Base-by-base conservation (phyloP, 2,888 invertebrate species). In the Hydrotaea cyrtoneurina region DNA sequence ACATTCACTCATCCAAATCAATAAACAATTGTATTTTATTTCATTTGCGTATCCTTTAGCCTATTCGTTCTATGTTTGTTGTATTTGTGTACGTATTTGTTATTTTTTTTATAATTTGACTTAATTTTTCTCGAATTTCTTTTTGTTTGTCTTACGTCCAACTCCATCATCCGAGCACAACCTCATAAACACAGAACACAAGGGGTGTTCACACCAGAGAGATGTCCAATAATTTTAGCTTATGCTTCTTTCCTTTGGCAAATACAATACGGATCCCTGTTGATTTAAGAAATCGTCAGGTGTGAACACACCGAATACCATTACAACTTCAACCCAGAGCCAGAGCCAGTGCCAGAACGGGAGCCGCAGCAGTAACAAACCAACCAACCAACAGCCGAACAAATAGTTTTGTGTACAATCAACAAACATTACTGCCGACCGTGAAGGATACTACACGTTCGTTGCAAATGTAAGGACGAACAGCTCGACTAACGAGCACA, bases 101-200 rank as follows among this genome's bases (percentile, higher is more conserved):
- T n/a, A n/a, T n/a, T n/a, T n/a, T n/a, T n/a, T n/a, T n/a, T 53
- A 17, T 53, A n/a, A 53, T 53, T 53, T 53, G n/a, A 2, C 53
- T 53, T 53, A 53, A 53, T 53, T 53, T 53, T 53, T 53, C 53
- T 53, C 19, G 53, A 53, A 17, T 53, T 53, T 53, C 53, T 19
- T 53, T 53, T 19, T 53, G 53, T 53, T 53, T 53, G 53, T 17
- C 53, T 19, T 53, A 17, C 53, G n/a, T 13, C 53, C n/a, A 17
- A 53, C 19, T 53, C 53, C 53, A 53, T 17, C 11, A 82, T 87
- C 78, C 82, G 78, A 73, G 59, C 86, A 15, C 78, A 86, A 71
- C 78, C 82, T 66, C 69, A 83, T 66, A 72, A 77, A 55, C 19
- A n/a, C n/a, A n/a, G n/a, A n/a, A n/a, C n/a, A n/a, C n/a, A n/a